Conservation (phyloP, 2,888 invertebrate genomes). For the Drosophila silvestris region DNA sequence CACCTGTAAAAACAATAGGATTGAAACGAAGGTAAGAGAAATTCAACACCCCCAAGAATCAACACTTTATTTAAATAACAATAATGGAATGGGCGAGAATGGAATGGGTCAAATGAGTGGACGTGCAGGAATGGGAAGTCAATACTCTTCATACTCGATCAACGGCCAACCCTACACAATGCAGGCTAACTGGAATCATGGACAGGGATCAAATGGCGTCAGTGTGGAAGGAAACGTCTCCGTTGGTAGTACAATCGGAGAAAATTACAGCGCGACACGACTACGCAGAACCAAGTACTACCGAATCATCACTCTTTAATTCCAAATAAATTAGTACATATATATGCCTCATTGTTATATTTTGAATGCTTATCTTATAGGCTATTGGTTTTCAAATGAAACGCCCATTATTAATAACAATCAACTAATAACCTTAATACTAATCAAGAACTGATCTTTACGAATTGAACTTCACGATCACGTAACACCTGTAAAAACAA, state of each 20-base stretch:
- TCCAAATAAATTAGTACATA: background rate
- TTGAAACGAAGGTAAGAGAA: too few species aligned
- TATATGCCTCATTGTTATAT: too few species aligned
- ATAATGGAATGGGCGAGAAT: background rate
- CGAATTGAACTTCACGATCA: too few species aligned
- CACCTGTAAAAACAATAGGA: background rate
- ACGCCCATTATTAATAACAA: too few species aligned
- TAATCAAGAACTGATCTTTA: too few species aligned
- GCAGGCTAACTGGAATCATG: slow-evolving; percentile 21
- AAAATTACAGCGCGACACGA: background rate
- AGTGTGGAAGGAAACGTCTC: slow-evolving; percentile 10
- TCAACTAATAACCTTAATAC: too few species aligned
- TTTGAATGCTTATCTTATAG: background rate
- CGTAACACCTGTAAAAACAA: too few species aligned
- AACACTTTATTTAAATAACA: too few species aligned
- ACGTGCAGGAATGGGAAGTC: slow-evolving; percentile 4
- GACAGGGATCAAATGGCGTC: slow-evolving; percentile 15
- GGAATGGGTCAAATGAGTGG: slow-evolving; percentile 19
- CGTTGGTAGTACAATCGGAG: slow-evolving; percentile 5
- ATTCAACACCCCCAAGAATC: too few species aligned
- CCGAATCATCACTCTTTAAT: slow-evolving; percentile 4
- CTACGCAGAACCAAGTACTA: slow-evolving; percentile 14
- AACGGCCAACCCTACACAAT: slow-evolving; percentile 32
- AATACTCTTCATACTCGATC: slow-evolving; percentile 26
- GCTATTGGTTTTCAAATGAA: too few species aligned